Conservation (phyloP, 2,797 vertebrate species). For the Aplochiton taeniatus region DNA sequence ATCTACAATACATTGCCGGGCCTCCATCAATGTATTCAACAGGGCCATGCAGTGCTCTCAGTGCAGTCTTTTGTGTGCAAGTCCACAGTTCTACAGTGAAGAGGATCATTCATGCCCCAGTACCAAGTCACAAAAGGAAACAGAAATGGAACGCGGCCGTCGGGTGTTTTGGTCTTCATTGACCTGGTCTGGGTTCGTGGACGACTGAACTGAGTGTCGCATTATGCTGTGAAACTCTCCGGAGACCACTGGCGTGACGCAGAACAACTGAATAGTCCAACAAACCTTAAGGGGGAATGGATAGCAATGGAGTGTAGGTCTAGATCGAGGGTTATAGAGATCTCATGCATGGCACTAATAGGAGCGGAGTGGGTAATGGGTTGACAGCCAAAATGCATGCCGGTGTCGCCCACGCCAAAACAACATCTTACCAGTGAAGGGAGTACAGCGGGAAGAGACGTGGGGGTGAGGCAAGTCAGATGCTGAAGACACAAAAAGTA, state of each 20-base stretch:
- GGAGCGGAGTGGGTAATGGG: conserved; percentile 22
- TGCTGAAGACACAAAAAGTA: conserved; percentile 20
- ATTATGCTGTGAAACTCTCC: conserved; percentile 30
- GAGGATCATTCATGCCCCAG: conserved; percentile 57
- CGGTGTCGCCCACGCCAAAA: conserved; percentile 38
- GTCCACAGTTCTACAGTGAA: conserved; percentile 43
- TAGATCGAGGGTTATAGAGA: conserved; percentile 35
- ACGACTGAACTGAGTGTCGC: conserved; percentile 29
- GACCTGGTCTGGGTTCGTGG: neutral
- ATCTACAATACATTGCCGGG: conserved; percentile 15
- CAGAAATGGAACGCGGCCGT: conserved; percentile 39
- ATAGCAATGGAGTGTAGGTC: neutral
- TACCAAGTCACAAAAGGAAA: conserved; percentile 52
- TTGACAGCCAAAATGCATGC: conserved; percentile 48
- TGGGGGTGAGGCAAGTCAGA: conserved; percentile 8
- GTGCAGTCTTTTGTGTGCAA: conserved; percentile 42
- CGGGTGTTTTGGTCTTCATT: conserved; percentile 37
- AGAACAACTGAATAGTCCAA: conserved; percentile 43
- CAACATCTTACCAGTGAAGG: conserved; percentile 26
- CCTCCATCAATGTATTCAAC: conserved; percentile 39
- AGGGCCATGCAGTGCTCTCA: conserved; percentile 31
- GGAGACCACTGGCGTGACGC: conserved; percentile 29
- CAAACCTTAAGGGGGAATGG: conserved; percentile 38
- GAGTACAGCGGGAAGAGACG: conserved; percentile 20
- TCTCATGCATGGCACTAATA: conserved; percentile 42